A percentile compares a stretch with the other conserved stretches of the same genome.
These are phyloP conservation scores for Poliocrania exsul DNA, from an alignment of 2,797 vertebrate species.

Conservation along the genomic window DNA sequence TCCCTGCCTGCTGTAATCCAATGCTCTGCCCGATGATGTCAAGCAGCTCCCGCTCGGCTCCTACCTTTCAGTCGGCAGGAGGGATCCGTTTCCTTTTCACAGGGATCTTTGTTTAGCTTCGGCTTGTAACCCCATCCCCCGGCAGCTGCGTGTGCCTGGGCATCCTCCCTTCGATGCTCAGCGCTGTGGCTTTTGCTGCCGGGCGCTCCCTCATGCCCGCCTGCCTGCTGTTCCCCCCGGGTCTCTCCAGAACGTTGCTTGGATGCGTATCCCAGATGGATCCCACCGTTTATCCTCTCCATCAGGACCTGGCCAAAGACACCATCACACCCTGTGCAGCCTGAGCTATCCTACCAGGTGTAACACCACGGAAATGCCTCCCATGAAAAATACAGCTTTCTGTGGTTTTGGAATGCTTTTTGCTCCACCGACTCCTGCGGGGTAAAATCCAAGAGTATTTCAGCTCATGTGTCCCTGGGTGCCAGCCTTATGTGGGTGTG, in stretches of 20 bases:
- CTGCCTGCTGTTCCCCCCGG: background rate
- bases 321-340: rapidly evolving
- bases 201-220: conserved; percentile 17
- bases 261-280: background rate
- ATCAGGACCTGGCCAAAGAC: background rate
- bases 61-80: conserved; percentile 62
- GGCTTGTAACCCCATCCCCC: conserved; percentile 65
- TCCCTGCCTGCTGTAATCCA: conserved; percentile 78
- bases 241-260: rapidly evolving
- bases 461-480: background rate
- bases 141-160: conserved; percentile 39
- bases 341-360: background rate
- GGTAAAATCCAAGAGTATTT: background rate
- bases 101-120: conserved; percentile 51
- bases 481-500: background rate
- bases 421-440: rapidly evolving
- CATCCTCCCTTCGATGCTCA: conserved; percentile 72
- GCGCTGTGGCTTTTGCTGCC: background rate
- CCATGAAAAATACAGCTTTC: background rate
- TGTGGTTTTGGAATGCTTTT: background rate
- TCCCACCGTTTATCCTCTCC: rapidly evolving
- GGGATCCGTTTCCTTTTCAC: conserved; percentile 74
- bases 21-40: conserved; percentile 79
- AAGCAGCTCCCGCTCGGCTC: conserved; percentile 71
- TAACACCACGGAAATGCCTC: background rate